Base-by-base conservation (phyloP, 2,888 invertebrate genomes). In the Hypselothyrea guttata region DNA sequence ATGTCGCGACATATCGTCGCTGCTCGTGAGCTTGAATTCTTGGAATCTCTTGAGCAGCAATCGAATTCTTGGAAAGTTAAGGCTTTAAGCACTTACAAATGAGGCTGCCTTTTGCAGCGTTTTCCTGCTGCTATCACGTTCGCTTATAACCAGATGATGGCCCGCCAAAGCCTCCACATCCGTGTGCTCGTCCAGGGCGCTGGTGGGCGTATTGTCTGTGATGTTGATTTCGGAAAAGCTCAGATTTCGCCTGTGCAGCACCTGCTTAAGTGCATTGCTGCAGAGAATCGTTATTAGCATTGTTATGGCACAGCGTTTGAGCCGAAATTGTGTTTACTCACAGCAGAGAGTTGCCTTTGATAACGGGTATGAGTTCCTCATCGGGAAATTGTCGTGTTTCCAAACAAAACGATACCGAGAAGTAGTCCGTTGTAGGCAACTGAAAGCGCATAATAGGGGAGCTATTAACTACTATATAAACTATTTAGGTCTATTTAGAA, bases 341-440 rank as follows among this genome's bases (percentile, higher is more conserved):
- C 94, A 91, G 91, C 71, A 94, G 90, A 63, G 92, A 92, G 56
- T 92, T 91, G 79, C 94, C 94, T 85, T 93, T 93, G 54, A 92
- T 91, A 7, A 93, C 94, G 13, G 93, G 93, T 70, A 94, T 91
- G 87, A 94, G 93, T 88, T 94, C 93, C 69, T 93, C 92, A 31
- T 91, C 91, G 89, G 92, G 88, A 88, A 90, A 92, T 55, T 86
- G 84, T 40, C 91, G 90, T n/a, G 92, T 90, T 22, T 86, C 84
- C 51, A 66, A 28, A 85, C 93, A 93, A 89, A 94, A 94, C 87
- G 92, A 92, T 63, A 94, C 93, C 76, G 93, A 93, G 89, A 94
- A 94, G 87, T 93, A 94, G 84, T 94, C 94, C 75, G 94, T 93
- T 88, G 94, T 94, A 49, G 94, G 93, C 86, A 93, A 93, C 94